Conservation (phyloP, 2,888 invertebrate species). For the Mellilla xanthometata region DNA sequence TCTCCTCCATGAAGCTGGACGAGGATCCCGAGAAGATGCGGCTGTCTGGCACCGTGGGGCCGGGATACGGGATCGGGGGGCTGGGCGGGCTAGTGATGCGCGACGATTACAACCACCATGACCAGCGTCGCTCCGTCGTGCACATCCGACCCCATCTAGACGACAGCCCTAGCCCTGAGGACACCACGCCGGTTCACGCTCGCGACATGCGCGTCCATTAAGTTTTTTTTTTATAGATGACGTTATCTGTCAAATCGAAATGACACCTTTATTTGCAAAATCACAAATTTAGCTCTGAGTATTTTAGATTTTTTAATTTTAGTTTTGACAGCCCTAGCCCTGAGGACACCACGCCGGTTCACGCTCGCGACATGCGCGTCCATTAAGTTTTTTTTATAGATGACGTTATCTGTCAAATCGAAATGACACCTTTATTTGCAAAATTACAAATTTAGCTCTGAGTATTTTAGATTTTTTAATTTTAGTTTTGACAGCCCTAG, state of each 20-base stretch:
- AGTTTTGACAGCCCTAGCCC: slow-evolving; percentile 89
- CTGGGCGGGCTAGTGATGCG: slow-evolving; percentile 70
- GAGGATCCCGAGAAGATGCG: slow-evolving; percentile 87
- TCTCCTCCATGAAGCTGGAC: slow-evolving; percentile 84
- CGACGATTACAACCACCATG: slow-evolving; percentile 75
- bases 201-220: slow-evolving; percentile 81
- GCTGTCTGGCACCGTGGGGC: slow-evolving; percentile 80
- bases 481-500: slow-evolving; percentile 89
- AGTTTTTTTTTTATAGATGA: slow-evolving; percentile 32
- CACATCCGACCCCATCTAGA: slow-evolving; percentile 85
- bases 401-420: too few relatives aligned
- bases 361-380: slow-evolving; percentile 80
- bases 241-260: too few relatives aligned
- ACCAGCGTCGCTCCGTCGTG: slow-evolving; percentile 84
- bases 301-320: too few relatives aligned
- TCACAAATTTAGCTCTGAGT: too few relatives aligned
- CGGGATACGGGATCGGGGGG: slow-evolving; percentile 72
- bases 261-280: too few relatives aligned
- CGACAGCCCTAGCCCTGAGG: slow-evolving; percentile 88
- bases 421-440: too few relatives aligned
- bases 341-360: slow-evolving; percentile 85
- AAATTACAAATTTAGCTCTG: too few relatives aligned
- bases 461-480: too few relatives aligned
- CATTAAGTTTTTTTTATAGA: slow-evolving; percentile 67
- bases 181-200: slow-evolving; percentile 84